A percentile compares a stretch with the other conserved stretches of the same genome.
Conservation (phyloP, 2,888 invertebrate genomes). For the Catocala nupta region DNA sequence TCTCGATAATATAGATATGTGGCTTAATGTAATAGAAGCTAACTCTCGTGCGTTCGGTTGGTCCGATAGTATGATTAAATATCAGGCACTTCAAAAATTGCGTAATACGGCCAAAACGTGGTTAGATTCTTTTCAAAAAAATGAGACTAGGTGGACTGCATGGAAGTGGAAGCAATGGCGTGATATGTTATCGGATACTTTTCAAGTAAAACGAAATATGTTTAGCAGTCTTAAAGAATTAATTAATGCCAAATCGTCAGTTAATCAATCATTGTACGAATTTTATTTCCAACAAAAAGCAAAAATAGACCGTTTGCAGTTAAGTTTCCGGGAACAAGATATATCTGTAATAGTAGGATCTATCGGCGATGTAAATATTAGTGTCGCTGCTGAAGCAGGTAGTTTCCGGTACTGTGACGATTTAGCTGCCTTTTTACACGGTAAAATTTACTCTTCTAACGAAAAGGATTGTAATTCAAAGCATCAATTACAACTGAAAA, state of each 20-base stretch:
- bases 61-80: constrained; percentile 10
- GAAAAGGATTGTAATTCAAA: background rate
- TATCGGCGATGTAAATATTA: constrained; percentile 9
- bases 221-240: constrained; percentile 2
- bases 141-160: constrained; percentile 20
- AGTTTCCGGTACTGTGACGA: constrained; percentile 10
- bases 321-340: constrained; percentile 9
- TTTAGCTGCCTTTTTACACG: constrained; percentile 8
- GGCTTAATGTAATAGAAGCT: constrained; percentile 30
- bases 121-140: constrained; percentile 13
- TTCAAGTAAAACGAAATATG: constrained; percentile 24
- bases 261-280: constrained; percentile 11
- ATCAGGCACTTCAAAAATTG: constrained; percentile 12
- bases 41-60: constrained; percentile 11
- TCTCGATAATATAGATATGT: constrained; percentile 35
- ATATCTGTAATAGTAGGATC: constrained; percentile 15
- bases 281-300: constrained; percentile 17
- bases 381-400: constrained; percentile 2
- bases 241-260: constrained; percentile 3
- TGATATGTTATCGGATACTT: constrained; percentile 20
- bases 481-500: background rate
- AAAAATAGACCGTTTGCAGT: constrained; percentile 4
- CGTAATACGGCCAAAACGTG: constrained; percentile 11
- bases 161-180: constrained; percentile 37
- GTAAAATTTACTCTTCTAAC: background rate